These are phyloP conservation scores for Epistrophella euchroma DNA, from an alignment of 2,888 invertebrate genomes.

Conservation along the genomic window DNA sequence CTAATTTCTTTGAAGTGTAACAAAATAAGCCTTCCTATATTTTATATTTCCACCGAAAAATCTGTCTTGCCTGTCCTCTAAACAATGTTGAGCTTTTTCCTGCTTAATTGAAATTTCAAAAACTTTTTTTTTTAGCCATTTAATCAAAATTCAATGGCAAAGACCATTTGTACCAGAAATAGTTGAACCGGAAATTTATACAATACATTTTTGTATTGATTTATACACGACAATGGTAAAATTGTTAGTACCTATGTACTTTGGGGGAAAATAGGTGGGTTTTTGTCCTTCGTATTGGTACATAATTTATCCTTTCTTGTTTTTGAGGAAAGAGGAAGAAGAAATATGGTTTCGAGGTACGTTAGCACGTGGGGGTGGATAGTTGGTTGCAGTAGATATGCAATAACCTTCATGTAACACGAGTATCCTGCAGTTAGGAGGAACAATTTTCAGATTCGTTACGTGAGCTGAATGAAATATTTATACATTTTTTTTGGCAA, in stretches of 20 bases:
- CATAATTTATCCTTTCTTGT: constrained; percentile 14
- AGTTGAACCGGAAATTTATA: constrained; percentile 4
- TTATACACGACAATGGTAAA: constrained; percentile 25
- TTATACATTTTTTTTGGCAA: background rate
- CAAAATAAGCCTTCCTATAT: no score
- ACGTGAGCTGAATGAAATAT: constrained; percentile 17
- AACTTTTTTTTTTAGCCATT: background rate
- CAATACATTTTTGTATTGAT: constrained; percentile 31
- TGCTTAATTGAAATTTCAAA: constrained; percentile 1
- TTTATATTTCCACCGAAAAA: no score
- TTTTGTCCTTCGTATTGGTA: constrained; percentile 11
- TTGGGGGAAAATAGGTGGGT: background rate
- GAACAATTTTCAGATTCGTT: constrained; percentile 4
- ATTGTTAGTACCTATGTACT: background rate
- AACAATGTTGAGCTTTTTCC: background rate
- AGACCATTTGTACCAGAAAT: constrained; percentile 29
- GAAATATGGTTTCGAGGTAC: constrained; percentile 31
- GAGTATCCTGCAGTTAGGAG: constrained; percentile 1
- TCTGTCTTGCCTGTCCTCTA: no score
- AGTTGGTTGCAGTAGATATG: background rate
- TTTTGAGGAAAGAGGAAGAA: background rate
- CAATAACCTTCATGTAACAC: constrained; percentile 10
- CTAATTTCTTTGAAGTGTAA: no score
- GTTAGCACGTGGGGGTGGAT: background rate
- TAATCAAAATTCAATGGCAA: constrained; percentile 11